Conservation (phyloP, 1,140 invertebrate genomes). For the Drosophila kikkawai region DNA sequence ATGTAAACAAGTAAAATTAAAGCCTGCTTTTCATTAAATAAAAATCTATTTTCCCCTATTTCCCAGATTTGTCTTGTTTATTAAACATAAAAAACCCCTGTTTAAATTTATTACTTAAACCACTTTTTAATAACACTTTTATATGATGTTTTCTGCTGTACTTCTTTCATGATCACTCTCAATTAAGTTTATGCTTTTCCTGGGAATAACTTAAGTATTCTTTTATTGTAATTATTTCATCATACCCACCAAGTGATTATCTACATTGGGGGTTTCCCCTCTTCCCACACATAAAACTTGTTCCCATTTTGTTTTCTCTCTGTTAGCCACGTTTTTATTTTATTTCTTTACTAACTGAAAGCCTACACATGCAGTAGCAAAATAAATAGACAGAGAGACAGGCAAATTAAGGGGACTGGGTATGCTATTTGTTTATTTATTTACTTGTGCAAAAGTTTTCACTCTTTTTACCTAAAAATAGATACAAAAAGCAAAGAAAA, state of each 20-base stretch:
- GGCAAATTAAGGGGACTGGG: constrained; percentile 17
- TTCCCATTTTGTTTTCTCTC: constrained; percentile 12
- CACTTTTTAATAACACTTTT: not conserved
- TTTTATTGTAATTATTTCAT: constrained; percentile 13
- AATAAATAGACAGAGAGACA: constrained; percentile 17
- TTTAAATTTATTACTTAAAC: not conserved
- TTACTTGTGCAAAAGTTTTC: constrained; percentile 20
- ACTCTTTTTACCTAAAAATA: constrained; percentile 36
- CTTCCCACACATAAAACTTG: constrained; percentile 14
- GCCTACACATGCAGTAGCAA: constrained; percentile 16
- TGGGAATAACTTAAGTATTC: constrained; percentile 14
- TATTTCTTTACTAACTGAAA: constrained; percentile 13
- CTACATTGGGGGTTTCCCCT: constrained; percentile 15
- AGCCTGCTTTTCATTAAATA: not conserved
- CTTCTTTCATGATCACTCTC: not conserved
- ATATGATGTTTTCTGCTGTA: not conserved
- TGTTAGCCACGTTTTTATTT: not conserved
- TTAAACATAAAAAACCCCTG: not conserved
- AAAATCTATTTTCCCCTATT: not conserved
- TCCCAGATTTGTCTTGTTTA: not conserved
- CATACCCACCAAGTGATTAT: constrained; percentile 7
- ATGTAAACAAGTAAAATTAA: not conserved
- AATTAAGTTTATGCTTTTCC: constrained; percentile 7
- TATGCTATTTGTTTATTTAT: constrained; percentile 44
- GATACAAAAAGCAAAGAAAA: not conserved